Base-by-base conservation (phyloP, 2,797 vertebrate genomes). In the Propithecus perrieri region DNA sequence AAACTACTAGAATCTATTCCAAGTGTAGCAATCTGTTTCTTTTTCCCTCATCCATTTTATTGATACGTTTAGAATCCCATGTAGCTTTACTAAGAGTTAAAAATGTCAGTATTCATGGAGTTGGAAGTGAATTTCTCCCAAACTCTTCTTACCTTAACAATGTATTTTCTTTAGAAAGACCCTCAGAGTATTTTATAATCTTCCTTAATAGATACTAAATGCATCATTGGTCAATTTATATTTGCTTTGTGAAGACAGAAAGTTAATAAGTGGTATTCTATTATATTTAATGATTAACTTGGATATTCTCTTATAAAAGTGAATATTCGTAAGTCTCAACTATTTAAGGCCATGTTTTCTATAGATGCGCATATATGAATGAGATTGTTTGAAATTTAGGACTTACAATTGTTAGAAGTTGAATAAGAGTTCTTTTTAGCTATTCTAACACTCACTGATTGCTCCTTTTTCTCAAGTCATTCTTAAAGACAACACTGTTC, bases 91-190 rank as follows among this genome's bases (percentile, higher is more conserved):
- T 75, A 35, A 80, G 30, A 89, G 55, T 88, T 91, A 53, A 75
- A 95, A 91, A 85, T 63, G 3, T 81, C 46, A 71, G 3, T 80
- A 35, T 35, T 69, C 43, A 61, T 38, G 6, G 46, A 4, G 13
- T 48, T 71, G 43, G 5, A 63, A 10, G 22, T 30, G 12, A 83
- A 43, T 78, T 84, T 86, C 38, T 61, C 65, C 67, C 71, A 69
- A 85, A 89, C 18, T 65, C 33, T 71, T 61, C n/a, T 15, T 74
- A 78, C 53, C 28, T 33, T 88, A 24, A 72, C 33, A 41, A 33
- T 93, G 13, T 67, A 26, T 96, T 95, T 95, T 96, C 80, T 94
- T 91, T 86, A 91, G 50, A 67, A 92, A 86, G 35, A 67, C 38
- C 18, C 5, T 91, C 26, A 71, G 69, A 75, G 61, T 67, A 50